Base-by-base conservation (phyloP, 2,113 vertebrate species). In the Clarias gariepinus region DNA sequence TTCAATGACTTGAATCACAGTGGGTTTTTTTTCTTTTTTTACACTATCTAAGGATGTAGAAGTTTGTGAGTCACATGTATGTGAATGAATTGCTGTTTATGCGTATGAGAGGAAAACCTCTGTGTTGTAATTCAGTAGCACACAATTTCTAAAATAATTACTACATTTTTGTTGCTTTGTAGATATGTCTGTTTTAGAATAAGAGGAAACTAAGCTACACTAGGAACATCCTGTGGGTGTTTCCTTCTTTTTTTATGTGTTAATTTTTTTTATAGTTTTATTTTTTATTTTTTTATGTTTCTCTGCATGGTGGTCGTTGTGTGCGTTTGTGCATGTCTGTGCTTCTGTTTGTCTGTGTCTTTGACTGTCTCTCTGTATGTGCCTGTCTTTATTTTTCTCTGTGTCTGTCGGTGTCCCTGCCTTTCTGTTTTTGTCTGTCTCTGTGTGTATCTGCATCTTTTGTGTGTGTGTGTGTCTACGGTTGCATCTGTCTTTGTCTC, bases 41-140 rank as follows among this genome's bases (percentile, higher is more conserved):
- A 85, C 86, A 77, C 64, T 79, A 80, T 66, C 87, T 71, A 88
- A 89, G 84, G 82, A 90, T 81, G 76, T 88, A 47, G 88, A 86
- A 87, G 90, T 90, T 28, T 82, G 23, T 82, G 28, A 9, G 47
- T 41, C 41, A 41, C 71, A 52, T 23, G 36, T 41, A 10, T 5
- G 19, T 23, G 23, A 19, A 10, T 41, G 0, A 8, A 9, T 53
- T 52, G 21, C 21, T 4, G 1, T 36, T 3, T 2, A 5, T 74
- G 10, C 4, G 4, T 1, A 15, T 30, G 16, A 19, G 16, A 69
- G 10, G 16, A 13, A 18, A 0, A 5, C 0, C 6, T 10, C 9
- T 18, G 13, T 30, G 4, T 19, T 30, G 52, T 57, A 18, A 30
- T 19, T 55, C 47, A 55, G 1, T 15, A 47, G 18, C 36, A 47